phyloP scores from a whole-genome alignment of 2,888 invertebrate genomes.

The Callyntrura guangdongensis region DNA sequence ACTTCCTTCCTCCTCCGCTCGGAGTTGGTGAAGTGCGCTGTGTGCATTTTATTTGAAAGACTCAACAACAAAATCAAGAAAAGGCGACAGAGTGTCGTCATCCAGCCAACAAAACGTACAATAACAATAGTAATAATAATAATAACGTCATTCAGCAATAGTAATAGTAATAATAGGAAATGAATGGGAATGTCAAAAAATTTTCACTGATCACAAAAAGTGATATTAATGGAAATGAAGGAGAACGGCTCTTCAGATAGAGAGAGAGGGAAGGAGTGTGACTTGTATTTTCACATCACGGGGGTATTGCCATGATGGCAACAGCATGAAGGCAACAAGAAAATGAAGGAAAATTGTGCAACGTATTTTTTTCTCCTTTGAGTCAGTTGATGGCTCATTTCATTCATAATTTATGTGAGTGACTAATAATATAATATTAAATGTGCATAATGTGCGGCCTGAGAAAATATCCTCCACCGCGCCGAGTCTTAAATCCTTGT shows the following conservation, averaged over 20 bases:
- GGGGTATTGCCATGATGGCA: too few relatives aligned
- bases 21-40: too few relatives aligned
- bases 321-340: background rate
- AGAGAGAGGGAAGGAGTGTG: background rate
- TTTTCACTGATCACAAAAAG: conserved; percentile 2
- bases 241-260: too few relatives aligned
- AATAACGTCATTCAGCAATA: background rate
- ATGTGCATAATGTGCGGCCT: background rate
- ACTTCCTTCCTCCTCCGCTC: too few relatives aligned
- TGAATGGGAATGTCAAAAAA: conserved; percentile 40
- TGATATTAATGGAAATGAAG: conserved; percentile 26
- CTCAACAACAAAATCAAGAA: conserved; percentile 24
- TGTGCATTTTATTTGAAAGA: too few relatives aligned
- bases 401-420: conserved; percentile 12
- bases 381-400: background rate
- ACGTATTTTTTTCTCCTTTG: background rate
- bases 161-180: background rate
- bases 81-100: conserved; percentile 8
- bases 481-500: background rate
- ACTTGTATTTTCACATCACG: background rate
- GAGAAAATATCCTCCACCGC: too few relatives aligned
- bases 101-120: background rate
- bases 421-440: background rate
- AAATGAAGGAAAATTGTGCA: background rate
- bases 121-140: too few relatives aligned